Conservation (phyloP, 1,140 invertebrate species). For the Cyphomyrmex costatus region DNA sequence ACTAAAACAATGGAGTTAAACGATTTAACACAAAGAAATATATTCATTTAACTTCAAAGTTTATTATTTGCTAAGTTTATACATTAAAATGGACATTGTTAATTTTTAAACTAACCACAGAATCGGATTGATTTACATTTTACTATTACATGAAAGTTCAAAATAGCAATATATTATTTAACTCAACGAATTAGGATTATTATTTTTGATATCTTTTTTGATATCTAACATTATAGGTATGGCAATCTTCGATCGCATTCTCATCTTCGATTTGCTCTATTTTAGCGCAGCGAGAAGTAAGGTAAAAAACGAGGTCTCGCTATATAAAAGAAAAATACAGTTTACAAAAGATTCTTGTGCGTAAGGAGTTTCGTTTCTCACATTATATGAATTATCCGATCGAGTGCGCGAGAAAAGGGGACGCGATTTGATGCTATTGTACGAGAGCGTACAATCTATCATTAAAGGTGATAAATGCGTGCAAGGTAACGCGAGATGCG, state of each 20-base stretch:
- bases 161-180: too few species aligned
- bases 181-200: too few species aligned
- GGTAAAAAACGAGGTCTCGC: background rate
- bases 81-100: too few species aligned
- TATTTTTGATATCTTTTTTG: too few species aligned
- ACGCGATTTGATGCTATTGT: slow-evolving; percentile 41
- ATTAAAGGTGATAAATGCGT: slow-evolving; percentile 35
- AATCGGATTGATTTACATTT: too few species aligned
- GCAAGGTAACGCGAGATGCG: slow-evolving; percentile 40
- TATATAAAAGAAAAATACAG: background rate
- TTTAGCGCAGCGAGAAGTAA: background rate
- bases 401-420: background rate
- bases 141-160: too few species aligned
- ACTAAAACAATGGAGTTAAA: too few species aligned
- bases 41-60: too few species aligned
- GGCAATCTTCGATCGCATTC: background rate
- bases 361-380: background rate
- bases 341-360: background rate
- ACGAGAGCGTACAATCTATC: slow-evolving; percentile 33
- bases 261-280: background rate
- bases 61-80: too few species aligned
- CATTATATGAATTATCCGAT: slow-evolving; percentile 11
- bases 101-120: too few species aligned
- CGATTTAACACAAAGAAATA: too few species aligned
- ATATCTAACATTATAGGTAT: background rate